Evolutionary conservation across 2,113 vertebrate genomes (phyloP).

Genomic region (Myotis yumanensis): DNA sequence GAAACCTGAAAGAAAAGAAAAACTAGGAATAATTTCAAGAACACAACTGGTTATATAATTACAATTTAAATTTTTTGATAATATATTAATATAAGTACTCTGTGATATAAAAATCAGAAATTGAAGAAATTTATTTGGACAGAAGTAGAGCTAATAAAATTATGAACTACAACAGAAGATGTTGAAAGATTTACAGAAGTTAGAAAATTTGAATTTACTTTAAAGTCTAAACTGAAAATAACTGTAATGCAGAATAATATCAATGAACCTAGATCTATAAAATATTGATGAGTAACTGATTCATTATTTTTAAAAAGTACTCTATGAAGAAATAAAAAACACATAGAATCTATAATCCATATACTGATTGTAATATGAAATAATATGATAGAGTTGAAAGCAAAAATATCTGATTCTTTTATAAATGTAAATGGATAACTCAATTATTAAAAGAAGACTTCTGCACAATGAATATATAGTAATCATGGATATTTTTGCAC

Average conservation of each 20-base stretch:
- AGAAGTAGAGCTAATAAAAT: constrained; percentile 8
- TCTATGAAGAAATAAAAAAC: neutral
- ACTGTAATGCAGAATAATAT: neutral
- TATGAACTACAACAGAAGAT: neutral
- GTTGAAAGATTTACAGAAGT: neutral
- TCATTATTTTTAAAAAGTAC: neutral
- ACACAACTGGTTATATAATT: neutral
- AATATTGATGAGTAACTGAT: neutral
- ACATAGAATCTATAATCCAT: neutral
- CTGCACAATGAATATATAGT: neutral
- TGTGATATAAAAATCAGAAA: constrained; percentile 36
- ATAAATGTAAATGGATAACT: neutral
- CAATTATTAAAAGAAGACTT: neutral
- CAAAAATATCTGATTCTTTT: neutral
- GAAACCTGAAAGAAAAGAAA: neutral
- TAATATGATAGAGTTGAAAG: neutral
- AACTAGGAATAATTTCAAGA: constrained; percentile 14
- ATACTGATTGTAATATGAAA: neutral
- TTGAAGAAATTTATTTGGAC: neutral
- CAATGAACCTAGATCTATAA: neutral
- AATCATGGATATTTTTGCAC: neutral
- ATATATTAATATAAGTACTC: neutral
- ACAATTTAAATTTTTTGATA: neutral
- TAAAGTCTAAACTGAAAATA: neutral
- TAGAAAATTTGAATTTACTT: neutral